These are phyloP conservation scores for Hycleus cichorii DNA, from an alignment of 1,140 invertebrate species.

Conservation along the genomic window DNA sequence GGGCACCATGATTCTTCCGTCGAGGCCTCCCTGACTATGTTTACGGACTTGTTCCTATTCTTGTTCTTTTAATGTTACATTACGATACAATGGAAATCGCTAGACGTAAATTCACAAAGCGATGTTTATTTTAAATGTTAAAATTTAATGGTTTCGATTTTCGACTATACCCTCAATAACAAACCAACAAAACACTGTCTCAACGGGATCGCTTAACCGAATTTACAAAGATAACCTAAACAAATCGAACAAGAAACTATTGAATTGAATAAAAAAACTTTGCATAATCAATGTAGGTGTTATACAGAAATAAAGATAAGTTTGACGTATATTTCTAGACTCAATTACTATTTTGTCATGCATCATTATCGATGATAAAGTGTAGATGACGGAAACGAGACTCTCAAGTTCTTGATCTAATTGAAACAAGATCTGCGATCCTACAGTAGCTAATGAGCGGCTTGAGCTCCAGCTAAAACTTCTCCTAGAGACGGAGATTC, in stretches of 20 bases:
- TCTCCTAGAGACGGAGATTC: slow-evolving; percentile 14
- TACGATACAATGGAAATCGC: slow-evolving; percentile 31
- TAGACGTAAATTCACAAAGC: slow-evolving; percentile 16
- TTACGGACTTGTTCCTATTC: slow-evolving; percentile 32
- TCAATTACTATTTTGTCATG: slow-evolving; percentile 6
- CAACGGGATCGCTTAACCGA: slow-evolving; percentile 5
- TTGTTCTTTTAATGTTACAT: slow-evolving; percentile 35
- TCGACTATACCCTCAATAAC: background rate
- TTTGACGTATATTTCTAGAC: too few relatives aligned
- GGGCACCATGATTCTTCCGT: slow-evolving; percentile 37
- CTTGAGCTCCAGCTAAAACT: slow-evolving; percentile 13
- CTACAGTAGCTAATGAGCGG: slow-evolving; percentile 25
- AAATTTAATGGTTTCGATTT: slow-evolving; percentile 15
- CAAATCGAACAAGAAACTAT: too few relatives aligned
- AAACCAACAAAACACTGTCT: background rate
- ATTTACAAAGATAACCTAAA: slow-evolving; percentile 1
- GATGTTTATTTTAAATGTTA: slow-evolving; percentile 31
- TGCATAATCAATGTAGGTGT: slow-evolving; percentile 1
- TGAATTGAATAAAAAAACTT: too few relatives aligned
- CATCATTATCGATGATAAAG: slow-evolving; percentile 33
- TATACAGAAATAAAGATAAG: background rate
- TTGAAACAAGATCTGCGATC: slow-evolving; percentile 33
- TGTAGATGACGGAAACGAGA: slow-evolving; percentile 30
- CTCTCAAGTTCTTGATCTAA: slow-evolving; percentile 34
- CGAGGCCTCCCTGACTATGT: slow-evolving; percentile 30